phyloP scores from a whole-genome alignment of 92 coral and sea anemone species.

The Plumapathes pennacea region DNA sequence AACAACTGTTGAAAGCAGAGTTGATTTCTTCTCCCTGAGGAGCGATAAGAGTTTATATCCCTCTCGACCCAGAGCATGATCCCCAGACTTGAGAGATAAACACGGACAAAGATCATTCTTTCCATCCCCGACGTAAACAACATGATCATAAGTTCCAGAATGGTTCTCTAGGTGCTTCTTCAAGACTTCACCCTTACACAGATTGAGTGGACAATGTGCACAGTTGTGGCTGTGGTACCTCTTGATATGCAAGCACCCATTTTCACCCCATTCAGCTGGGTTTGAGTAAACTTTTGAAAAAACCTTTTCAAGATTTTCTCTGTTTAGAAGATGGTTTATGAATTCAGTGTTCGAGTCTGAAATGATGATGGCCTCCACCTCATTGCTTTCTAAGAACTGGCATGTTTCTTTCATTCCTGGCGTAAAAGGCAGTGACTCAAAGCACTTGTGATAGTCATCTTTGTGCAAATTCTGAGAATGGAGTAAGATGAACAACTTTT shows the following conservation, averaged over 20 bases:
- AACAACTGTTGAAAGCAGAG: conserved; percentile 53
- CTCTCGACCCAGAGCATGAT: conserved; percentile 72
- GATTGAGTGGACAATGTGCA: conserved; percentile 65
- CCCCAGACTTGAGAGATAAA: conserved; percentile 41
- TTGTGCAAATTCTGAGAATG: conserved; percentile 51
- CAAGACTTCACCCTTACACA: conserved; percentile 81
- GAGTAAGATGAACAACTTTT: conserved; percentile 55
- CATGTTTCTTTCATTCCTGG: conserved; percentile 94
- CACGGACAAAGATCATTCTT: conserved; percentile 88
- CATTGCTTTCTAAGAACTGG: conserved; percentile 30
- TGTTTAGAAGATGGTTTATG: conserved; percentile 70
- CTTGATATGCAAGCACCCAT: conserved; percentile 61
- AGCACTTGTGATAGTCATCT: conserved; percentile 70
- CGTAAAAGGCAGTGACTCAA: conserved; percentile 74
- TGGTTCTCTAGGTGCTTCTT: conserved; percentile 34
- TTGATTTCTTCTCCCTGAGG: conserved; percentile 24
- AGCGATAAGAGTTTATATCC: conserved; percentile 64
- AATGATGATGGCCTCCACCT: conserved; percentile 66
- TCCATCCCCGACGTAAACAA: conserved; percentile 95
- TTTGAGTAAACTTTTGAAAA: conserved; percentile 72
- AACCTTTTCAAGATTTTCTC: conserved; percentile 44
- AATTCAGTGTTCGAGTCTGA: conserved; percentile 95
- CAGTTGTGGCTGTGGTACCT: conserved; percentile 75
- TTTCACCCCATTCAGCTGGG: conserved; percentile 80
- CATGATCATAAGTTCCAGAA: conserved; percentile 31